Percentiles rank a stretch among this genome's conserved stretches.
Evolutionary conservation across 2,888 invertebrate species (phyloP).

Genomic region (Heliconius aoede): DNA sequence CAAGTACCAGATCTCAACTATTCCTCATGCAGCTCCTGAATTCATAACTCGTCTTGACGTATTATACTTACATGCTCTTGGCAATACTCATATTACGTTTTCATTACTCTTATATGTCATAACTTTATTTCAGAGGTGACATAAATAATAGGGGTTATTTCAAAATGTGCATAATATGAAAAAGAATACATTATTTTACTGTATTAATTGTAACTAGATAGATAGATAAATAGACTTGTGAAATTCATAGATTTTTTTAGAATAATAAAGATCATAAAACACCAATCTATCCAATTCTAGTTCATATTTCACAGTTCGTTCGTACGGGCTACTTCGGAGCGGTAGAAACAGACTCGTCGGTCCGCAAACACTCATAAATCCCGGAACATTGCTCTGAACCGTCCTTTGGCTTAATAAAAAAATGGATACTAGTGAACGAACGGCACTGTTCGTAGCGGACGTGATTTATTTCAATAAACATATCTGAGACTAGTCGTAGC

Average conservation of each 20-base stretch:
- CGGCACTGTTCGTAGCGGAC: slow-evolving; percentile 58
- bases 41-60: slow-evolving; percentile 70
- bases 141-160: slow-evolving; percentile 15
- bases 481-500: slow-evolving; percentile 20
- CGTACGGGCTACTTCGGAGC: slow-evolving; percentile 42
- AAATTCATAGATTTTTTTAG: not conserved
- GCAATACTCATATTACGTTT: slow-evolving; percentile 61
- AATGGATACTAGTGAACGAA: slow-evolving; percentile 51
- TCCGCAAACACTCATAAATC: slow-evolving; percentile 53
- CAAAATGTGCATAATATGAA: not conserved
- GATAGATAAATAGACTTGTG: too few species aligned
- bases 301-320: slow-evolving; percentile 40
- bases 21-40: slow-evolving; percentile 70
- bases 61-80: slow-evolving; percentile 51
- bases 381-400: slow-evolving; percentile 64
- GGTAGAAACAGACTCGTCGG: slow-evolving; percentile 41
- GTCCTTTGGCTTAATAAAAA: slow-evolving; percentile 56
- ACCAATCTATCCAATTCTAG: slow-evolving; percentile 39
- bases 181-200: not conserved
- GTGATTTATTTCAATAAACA: slow-evolving; percentile 70
- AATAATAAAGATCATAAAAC: slow-evolving; percentile 33
- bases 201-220: too few species aligned
- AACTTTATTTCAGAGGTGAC: slow-evolving; percentile 48
- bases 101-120: slow-evolving; percentile 54
- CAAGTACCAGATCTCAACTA: slow-evolving; percentile 51